A percentile compares a stretch with the other conserved stretches of the same genome.
These are phyloP conservation scores for Heteromurus nitidus DNA, from an alignment of 2,888 invertebrate genomes.

Conservation along the genomic window DNA sequence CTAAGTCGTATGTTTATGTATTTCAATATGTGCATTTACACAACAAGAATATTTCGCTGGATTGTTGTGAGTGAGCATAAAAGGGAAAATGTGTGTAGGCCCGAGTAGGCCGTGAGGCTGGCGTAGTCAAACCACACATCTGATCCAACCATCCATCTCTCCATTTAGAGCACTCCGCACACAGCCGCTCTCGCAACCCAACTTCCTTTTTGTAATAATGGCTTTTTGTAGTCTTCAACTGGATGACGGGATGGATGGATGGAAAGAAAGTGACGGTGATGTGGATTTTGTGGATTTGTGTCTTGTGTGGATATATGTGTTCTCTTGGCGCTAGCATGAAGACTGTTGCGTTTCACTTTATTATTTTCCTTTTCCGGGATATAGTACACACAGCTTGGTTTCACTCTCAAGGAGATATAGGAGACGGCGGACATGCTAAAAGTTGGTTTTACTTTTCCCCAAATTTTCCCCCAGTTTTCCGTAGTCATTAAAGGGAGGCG, in stretches of 20 bases:
- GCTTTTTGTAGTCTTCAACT: neutral
- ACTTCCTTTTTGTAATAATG: neutral
- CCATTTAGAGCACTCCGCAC: neutral
- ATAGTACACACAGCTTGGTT: no score
- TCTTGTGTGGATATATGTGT: conserved; percentile 12
- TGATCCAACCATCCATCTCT: conserved; percentile 13
- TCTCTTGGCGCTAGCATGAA: neutral
- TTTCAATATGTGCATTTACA: neutral
- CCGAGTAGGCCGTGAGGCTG: no score
- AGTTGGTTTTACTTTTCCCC: no score
- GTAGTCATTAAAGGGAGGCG: no score
- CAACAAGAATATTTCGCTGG: no score
- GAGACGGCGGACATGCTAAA: no score
- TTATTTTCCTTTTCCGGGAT: neutral
- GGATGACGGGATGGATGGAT: neutral
- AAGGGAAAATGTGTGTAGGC: neutral
- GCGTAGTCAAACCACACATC: conserved; percentile 22
- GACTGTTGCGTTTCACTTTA: conserved; percentile 6
- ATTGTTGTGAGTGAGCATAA: no score
- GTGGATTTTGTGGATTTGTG: conserved; percentile 12
- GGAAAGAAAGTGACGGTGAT: conserved; percentile 3
- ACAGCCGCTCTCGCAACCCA: no score
- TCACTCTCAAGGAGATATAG: no score
- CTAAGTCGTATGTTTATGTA: neutral
- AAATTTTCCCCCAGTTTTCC: no score